Evolutionary conservation across 2,888 invertebrate genomes (phyloP).

Genomic region (Ephialtes manifestator): DNA sequence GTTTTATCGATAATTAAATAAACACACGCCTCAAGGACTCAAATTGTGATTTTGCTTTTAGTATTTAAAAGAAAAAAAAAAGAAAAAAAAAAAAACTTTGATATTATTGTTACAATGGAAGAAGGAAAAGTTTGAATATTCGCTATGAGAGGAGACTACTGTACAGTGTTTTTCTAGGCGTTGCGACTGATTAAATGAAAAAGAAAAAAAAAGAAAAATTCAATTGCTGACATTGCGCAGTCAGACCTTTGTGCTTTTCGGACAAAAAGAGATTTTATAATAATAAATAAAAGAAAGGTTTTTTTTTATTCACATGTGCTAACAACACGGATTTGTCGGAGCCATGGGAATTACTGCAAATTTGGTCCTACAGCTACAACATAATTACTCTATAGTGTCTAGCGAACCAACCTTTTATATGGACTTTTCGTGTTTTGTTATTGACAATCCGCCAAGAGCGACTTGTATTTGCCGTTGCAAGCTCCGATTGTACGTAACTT

Average conservation of each 20-base stretch:
- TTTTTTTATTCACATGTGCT: slow-evolving; percentile 4
- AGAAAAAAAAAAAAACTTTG: slow-evolving; percentile 18
- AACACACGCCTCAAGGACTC: slow-evolving; percentile 26
- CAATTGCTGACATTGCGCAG: slow-evolving; percentile 19
- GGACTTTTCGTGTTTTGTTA: slow-evolving; percentile 31
- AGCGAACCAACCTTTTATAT: slow-evolving; percentile 36
- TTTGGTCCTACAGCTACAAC: slow-evolving; percentile 43
- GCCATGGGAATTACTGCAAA: slow-evolving; percentile 40
- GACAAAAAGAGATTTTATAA: not conserved
- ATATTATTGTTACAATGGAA: not conserved
- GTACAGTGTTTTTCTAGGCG: slow-evolving; percentile 41
- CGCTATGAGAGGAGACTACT: slow-evolving; percentile 25
- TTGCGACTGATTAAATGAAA: slow-evolving; percentile 35
- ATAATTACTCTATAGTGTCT: slow-evolving; percentile 29
- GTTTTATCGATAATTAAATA: slow-evolving; percentile 17
- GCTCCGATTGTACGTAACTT: slow-evolving; percentile 51
- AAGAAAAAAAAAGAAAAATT: slow-evolving; percentile 31
- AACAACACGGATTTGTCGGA: slow-evolving; percentile 20
- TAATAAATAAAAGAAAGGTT: slow-evolving; percentile 28
- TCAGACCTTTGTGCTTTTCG: slow-evolving; percentile 57
- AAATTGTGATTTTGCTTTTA: slow-evolving; percentile 49
- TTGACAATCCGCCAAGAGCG: slow-evolving; percentile 27
- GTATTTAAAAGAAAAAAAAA: slow-evolving; percentile 37
- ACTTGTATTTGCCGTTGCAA: slow-evolving; percentile 27
- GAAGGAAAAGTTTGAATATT: slow-evolving; percentile 7